phyloP scores from a whole-genome alignment of 2,888 invertebrate species.

The Itoplectis maculator region DNA sequence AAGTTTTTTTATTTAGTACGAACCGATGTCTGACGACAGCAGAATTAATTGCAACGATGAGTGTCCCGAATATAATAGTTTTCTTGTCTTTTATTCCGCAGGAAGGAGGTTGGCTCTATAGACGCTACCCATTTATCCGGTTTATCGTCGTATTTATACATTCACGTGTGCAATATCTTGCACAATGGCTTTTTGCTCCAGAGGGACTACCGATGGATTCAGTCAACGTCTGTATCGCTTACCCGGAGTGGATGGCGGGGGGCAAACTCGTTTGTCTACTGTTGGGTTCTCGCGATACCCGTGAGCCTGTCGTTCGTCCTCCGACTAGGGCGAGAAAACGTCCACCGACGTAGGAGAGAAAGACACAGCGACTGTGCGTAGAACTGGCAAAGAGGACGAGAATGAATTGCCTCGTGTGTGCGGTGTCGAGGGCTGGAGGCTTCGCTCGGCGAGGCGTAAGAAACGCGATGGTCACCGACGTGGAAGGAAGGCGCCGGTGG shows the following conservation, averaged over 20 bases:
- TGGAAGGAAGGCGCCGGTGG: slow-evolving; percentile 26
- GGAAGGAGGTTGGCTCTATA: too few relatives aligned
- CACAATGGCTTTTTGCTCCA: slow-evolving; percentile 3
- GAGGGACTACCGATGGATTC: not conserved
- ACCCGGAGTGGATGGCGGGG: not conserved
- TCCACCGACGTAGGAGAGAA: not conserved
- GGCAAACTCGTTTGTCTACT: slow-evolving; percentile 3
- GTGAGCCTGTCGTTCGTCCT: slow-evolving; percentile 2
- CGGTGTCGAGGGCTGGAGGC: slow-evolving; percentile 31
- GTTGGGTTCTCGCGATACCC: slow-evolving; percentile 1
- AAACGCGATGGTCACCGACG: slow-evolving; percentile 31
- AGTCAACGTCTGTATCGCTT: slow-evolving; percentile 15
- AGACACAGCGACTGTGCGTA: slow-evolving; percentile 5
- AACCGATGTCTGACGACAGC: too few relatives aligned
- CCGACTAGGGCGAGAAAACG: slow-evolving; percentile 11
- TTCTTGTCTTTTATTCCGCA: too few relatives aligned
- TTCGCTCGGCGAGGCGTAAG: slow-evolving; percentile 39
- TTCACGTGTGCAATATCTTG: not conserved
- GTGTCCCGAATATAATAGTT: too few relatives aligned
- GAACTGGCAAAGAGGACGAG: slow-evolving; percentile 6
- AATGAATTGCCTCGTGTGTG: slow-evolving; percentile 18
- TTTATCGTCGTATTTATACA: not conserved
- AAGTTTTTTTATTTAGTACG: too few relatives aligned
- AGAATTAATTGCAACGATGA: too few relatives aligned
- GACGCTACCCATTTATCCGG: not conserved